Conservation (phyloP, 2,113 vertebrate species). For the Pomatorhinus ruficollis region DNA sequence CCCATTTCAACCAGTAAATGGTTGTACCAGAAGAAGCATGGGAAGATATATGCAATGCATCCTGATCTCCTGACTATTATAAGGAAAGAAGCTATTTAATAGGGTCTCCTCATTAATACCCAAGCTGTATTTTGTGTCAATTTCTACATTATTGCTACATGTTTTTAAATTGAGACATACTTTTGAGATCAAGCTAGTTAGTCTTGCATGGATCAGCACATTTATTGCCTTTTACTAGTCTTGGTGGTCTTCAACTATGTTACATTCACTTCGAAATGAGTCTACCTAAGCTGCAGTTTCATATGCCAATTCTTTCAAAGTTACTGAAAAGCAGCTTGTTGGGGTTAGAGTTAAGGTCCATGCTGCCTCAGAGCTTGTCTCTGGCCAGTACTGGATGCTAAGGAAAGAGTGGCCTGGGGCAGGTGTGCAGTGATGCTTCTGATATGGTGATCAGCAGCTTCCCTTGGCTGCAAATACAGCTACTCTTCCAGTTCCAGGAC, state of each 20-base stretch:
- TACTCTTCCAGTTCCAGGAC: background rate
- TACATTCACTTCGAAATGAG: background rate
- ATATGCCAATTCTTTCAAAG: background rate
- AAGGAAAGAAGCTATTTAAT: background rate
- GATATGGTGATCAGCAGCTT: background rate
- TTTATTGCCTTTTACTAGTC: background rate
- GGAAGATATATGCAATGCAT: background rate
- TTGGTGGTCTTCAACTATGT: background rate
- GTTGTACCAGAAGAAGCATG: background rate
- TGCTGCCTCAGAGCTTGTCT: background rate
- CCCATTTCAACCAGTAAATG: background rate
- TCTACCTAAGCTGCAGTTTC: background rate
- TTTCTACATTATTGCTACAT: background rate
- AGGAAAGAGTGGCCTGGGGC: background rate
- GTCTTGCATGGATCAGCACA: background rate
- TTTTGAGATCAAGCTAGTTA: background rate
- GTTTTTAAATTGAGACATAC: background rate
- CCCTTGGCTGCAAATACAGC: background rate
- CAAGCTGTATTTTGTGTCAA: background rate
- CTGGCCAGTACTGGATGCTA: background rate
- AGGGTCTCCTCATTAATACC: background rate
- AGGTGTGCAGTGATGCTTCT: background rate
- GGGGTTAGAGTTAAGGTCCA: background rate
- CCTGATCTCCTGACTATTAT: background rate
- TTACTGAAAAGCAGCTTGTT: background rate